Evolutionary conservation across 2,113 vertebrate species (phyloP).

Genomic region (Vanacampus margaritifer): DNA sequence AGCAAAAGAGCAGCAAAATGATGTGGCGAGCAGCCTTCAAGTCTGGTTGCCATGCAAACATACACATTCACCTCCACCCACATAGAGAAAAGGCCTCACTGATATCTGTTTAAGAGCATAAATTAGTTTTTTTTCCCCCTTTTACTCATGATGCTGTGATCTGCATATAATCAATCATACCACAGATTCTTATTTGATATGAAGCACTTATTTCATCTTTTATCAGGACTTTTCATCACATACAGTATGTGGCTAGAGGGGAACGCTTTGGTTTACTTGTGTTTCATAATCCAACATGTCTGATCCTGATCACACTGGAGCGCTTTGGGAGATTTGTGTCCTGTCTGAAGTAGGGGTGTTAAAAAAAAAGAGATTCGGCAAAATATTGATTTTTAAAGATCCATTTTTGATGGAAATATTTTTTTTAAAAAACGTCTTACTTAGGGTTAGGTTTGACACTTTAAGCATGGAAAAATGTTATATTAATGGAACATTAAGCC

Average conservation of each 20-base stretch:
- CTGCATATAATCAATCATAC: conserved; percentile 4
- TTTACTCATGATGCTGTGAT: not conserved
- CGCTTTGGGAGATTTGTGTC: not conserved
- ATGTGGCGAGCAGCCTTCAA: not conserved
- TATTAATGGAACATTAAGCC: too few relatives aligned
- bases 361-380: too few relatives aligned
- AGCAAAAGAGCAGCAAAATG: not conserved
- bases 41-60: conserved; percentile 12
- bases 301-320: conserved; percentile 7
- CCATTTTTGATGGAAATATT: too few relatives aligned
- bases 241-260: conserved; percentile 3
- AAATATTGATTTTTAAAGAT: too few relatives aligned
- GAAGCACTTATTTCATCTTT: not conserved
- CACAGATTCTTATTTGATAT: not conserved
- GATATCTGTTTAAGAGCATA: conserved; percentile 3
- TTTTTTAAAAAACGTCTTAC: too few relatives aligned
- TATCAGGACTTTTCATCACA: conserved; percentile 12
- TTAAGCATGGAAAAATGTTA: too few relatives aligned
- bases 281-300: conserved; percentile 18
- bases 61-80: not conserved
- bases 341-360: not conserved
- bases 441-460: too few relatives aligned
- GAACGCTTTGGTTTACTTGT: not conserved
- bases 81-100: not conserved
- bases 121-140: conserved; percentile 9